Base-by-base conservation (phyloP, 2,113 vertebrate species). In the Girardinichthys multiradiatus region DNA sequence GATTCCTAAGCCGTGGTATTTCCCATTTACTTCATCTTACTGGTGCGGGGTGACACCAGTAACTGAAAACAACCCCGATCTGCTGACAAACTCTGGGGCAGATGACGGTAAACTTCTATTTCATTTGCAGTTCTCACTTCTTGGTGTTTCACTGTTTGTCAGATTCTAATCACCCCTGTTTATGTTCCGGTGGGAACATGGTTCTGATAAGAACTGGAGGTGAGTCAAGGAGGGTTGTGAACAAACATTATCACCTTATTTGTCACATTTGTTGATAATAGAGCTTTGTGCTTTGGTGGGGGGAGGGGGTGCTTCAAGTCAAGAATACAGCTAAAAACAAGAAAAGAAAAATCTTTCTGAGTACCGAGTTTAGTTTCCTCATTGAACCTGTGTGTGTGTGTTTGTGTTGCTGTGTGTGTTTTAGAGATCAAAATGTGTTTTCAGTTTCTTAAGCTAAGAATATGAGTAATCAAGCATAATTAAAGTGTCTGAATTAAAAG, bases 1-100 rank as follows among this genome's bases (percentile, higher is more conserved):
- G 57, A 97, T 99, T 82, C 95, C 98, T 4, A 96, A 94, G 84
- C 96, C 96, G 0, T 99, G 97, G 96, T 98, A 97, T 86, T 99
- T 99, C 74, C 98, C 95, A 57, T 96, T 96, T 65, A 97, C 96
- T 0, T 91, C 93, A n/a, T 96, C 96, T 0, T 98, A 98, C 66
- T 99, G 98, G 98, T 94, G 95, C 65, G 96, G 96, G 0, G 95
- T 94, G 4, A 62, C 94, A 54, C 58, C 82, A 1, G 66, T 30
- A 28, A 42, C 59, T 7, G 59, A 71, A 17, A 28, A 29, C 29
- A 78, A 88, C 60, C 79, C 76, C 0, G 59, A 61, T 62, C 11
- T 64, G 60, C 67, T 83, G 26, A 78, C 80, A 26, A 77, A 88
- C 51, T 72, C 83, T 19, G 33, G 28, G 12, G 63, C 57, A 11